These are phyloP conservation scores for Scaptodrosophila lebanonensis DNA, from an alignment of 1,140 invertebrate species.

Conservation along the genomic window DNA sequence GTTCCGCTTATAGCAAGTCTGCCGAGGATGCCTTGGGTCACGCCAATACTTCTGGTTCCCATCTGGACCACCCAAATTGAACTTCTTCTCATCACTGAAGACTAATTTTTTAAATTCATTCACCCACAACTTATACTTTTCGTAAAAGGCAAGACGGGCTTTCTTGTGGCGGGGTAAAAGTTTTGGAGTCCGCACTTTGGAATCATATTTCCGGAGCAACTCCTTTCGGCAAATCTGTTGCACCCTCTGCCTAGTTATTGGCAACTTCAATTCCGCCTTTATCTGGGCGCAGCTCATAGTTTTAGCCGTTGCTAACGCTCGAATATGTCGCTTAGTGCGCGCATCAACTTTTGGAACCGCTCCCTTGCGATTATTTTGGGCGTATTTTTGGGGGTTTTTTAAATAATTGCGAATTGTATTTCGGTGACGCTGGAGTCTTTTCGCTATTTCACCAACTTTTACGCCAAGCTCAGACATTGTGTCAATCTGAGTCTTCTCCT, in stretches of 20 bases:
- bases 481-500: constrained; percentile 1
- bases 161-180: constrained; percentile 2
- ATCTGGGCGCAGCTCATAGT: background rate
- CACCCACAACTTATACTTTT: constrained; percentile 5
- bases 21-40: constrained; percentile 1
- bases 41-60: constrained; percentile 7
- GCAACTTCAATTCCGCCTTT: background rate
- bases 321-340: background rate
- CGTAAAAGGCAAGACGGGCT: constrained; percentile 1
- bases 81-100: constrained; percentile 10
- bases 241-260: background rate
- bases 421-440: background rate
- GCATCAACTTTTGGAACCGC: background rate
- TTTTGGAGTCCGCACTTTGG: background rate
- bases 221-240: background rate
- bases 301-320: background rate
- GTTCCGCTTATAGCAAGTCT: constrained; percentile 1
- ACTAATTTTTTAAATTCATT: constrained; percentile 3
- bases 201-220: background rate
- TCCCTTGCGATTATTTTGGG: too few relatives aligned
- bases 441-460: constrained; percentile 1
- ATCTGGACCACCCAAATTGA: constrained; percentile 5
- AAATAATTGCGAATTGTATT: constrained; percentile 14
- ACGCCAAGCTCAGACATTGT: background rate
- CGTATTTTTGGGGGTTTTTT: constrained; percentile 3